A percentile compares a stretch with the other conserved stretches of the same genome.
Evolutionary conservation across 2,888 invertebrate genomes (phyloP).

Genomic region (Spialia ferax): DNA sequence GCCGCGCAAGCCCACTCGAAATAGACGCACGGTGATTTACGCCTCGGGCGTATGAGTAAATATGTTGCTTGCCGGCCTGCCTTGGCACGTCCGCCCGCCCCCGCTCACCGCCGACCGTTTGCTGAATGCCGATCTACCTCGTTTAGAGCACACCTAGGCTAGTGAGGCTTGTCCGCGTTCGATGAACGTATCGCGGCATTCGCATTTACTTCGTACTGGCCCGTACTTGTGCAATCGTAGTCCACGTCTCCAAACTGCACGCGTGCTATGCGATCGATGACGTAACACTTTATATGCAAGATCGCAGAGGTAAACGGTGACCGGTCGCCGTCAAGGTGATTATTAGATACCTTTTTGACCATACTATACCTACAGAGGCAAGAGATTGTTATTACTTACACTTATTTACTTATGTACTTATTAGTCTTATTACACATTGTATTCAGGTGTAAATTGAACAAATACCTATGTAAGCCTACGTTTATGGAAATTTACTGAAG

Average conservation of each 20-base stretch:
- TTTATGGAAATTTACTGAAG: constrained; percentile 1
- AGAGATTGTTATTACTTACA: neutral
- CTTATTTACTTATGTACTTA: neutral
- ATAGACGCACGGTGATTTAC: constrained; percentile 86
- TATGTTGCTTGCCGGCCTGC: constrained; percentile 82
- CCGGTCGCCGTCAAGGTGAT: constrained; percentile 49
- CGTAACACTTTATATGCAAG: constrained; percentile 49
- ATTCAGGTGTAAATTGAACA: constrained; percentile 20
- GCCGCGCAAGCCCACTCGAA: constrained; percentile 74
- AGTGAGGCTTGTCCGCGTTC: constrained; percentile 43
- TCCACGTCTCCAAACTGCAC: constrained; percentile 50
- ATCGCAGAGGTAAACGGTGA: constrained; percentile 46
- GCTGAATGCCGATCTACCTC: constrained; percentile 58
- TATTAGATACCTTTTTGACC: constrained; percentile 36
- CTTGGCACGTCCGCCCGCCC: constrained; percentile 82
- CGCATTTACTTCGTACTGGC: constrained; percentile 8
- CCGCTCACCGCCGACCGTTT: constrained; percentile 62
- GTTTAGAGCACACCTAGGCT: constrained; percentile 46
- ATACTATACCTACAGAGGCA: constrained; percentile 8
- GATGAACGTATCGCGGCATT: constrained; percentile 36
- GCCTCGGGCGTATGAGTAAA: constrained; percentile 82
- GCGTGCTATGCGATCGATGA: constrained; percentile 50
- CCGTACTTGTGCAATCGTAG: constrained; percentile 43
- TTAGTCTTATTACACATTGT: constrained; percentile 24
- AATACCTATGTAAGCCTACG: no score